Evolutionary conservation across 1,140 invertebrate genomes (phyloP), one percentile per base, ranked within the genome.

Genomic region (Drosophila parvula): DNA sequence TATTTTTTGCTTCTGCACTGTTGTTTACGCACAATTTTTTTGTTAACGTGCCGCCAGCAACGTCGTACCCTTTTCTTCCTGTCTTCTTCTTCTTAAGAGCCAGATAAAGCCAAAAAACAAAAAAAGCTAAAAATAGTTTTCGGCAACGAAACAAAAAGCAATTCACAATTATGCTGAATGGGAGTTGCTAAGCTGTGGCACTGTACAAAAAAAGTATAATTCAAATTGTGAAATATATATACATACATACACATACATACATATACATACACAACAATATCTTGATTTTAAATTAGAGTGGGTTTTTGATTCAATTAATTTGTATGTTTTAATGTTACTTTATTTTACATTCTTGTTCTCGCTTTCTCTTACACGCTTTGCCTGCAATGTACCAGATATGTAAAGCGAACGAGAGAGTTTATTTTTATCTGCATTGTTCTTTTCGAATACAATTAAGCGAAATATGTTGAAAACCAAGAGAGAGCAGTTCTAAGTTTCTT

Each of bases 11-110:
- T 76, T 82, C 78, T 85, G 76, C 62, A 85, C 81, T 70, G 78
- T 74, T 84, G 78, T 85, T 84, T 84, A 85, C 78, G 74, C 64
- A 43, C 48, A 80, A 57, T 27, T 60, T 64, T 81, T 86, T 69
- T 62, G 81, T 45, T 68, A 86, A 86, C 82, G 82, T 85, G 81
- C 78, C 78, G 64, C 58, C 43, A 48, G 56, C 57, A 85, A 85
- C 82, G 81, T 86, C 61, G 44, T 45, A 64, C 74, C 67, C 67
- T 81, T 81, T 78, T 65, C 50, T 27, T 22, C 3, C 27, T 22
- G 7, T 16, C 38, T 51, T 55, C 38, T 64, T 61, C 57, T 64
- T 75, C 40, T 57, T 64, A 32, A 18, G 27, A 61, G 50, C 28
- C 34, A 81, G 81, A 84, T 84, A 86, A 85, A 63, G 78, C 60